These are phyloP conservation scores for Amphipoea lucens DNA, from an alignment of 2,888 invertebrate genomes.

Conservation along the genomic window DNA sequence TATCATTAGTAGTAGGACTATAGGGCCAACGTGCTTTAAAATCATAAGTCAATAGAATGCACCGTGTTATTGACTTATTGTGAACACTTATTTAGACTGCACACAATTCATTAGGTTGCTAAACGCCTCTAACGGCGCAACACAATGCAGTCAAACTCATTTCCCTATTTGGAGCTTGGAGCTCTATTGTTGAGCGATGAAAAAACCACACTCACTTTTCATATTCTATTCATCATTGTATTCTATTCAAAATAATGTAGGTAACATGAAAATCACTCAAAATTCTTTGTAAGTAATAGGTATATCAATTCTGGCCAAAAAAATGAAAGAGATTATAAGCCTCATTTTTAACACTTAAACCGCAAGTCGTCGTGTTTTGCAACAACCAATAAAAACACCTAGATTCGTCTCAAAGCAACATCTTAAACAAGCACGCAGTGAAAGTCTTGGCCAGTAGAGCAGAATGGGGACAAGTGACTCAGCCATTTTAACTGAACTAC, in stretches of 20 bases:
- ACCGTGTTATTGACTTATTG: conserved; percentile 35
- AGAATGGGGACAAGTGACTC: conserved; percentile 75
- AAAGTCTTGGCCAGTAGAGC: conserved; percentile 76
- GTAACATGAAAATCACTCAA: conserved; percentile 24
- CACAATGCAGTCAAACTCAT: conserved; percentile 34
- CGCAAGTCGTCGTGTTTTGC: conserved; percentile 27
- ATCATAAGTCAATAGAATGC: conserved; percentile 13
- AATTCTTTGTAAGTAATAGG: background rate
- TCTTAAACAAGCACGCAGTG: conserved; percentile 70
- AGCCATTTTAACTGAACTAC: conserved; percentile 56
- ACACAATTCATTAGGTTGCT: conserved; percentile 23
- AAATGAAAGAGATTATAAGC: conserved; percentile 1
- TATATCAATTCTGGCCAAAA: background rate
- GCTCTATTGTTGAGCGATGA: conserved; percentile 6
- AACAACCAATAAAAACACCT: conserved; percentile 63
- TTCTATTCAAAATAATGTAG: conserved; percentile 26
- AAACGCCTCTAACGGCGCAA: conserved; percentile 7
- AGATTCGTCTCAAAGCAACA: conserved; percentile 62
- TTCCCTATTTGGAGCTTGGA: conserved; percentile 2
- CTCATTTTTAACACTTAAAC: conserved; percentile 17
- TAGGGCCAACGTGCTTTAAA: background rate
- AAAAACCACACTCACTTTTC: conserved; percentile 11
- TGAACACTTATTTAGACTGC: conserved; percentile 27
- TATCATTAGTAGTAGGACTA: background rate
- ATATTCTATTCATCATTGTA: conserved; percentile 12